Base-by-base conservation (phyloP, 2,797 vertebrate species). In the Tenualosa thibaudeaui region DNA sequence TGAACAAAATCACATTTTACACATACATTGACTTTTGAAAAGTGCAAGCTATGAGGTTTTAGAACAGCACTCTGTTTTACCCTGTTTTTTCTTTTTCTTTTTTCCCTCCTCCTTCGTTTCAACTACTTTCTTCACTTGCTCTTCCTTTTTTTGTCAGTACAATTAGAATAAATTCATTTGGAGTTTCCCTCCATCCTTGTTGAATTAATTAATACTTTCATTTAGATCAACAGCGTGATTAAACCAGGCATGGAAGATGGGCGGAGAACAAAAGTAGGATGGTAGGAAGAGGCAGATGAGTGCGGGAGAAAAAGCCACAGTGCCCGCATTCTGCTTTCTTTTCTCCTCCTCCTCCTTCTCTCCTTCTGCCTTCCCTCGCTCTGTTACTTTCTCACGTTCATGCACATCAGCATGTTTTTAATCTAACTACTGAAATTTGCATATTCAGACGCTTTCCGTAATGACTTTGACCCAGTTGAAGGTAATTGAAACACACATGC, bases 401-500 rank as follows among this genome's bases (percentile, higher is more conserved):
- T 53, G 81, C 51, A 81, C 81, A 82, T 85, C 86, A 88, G 86
- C 86, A 85, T 81, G 60, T 84, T 85, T 81, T 78, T 81, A 86
- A 84, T 85, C 56, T 84, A 54, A 81, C 40, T 22, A 43, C n/a
- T 40, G n/a, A 50, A 75, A 85, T 86, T 85, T 85, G 86, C 86
- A 88, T 86, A 87, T 87, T 85, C 81, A 86, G 65, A 85, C 62
- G 56, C 2, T 9, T 81, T 82, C 81, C 82, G 88, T 94, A 90
- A 93, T 94, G 91, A 94, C 90, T 94, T 93, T 93, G 88, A 93
- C 90, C 71, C 86, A 84, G 88, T 82, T 86, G 88, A 91, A 93
- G 92, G 90, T 94, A 89, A 93, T 93, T 94, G 65, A 75, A 40
- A 56, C 54, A 81, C 68, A 75, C 65, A 71, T 26, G 37, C 10